phyloP scores from a whole-genome alignment of 1,140 invertebrate genomes.

The Drosophila quadrilineata region DNA sequence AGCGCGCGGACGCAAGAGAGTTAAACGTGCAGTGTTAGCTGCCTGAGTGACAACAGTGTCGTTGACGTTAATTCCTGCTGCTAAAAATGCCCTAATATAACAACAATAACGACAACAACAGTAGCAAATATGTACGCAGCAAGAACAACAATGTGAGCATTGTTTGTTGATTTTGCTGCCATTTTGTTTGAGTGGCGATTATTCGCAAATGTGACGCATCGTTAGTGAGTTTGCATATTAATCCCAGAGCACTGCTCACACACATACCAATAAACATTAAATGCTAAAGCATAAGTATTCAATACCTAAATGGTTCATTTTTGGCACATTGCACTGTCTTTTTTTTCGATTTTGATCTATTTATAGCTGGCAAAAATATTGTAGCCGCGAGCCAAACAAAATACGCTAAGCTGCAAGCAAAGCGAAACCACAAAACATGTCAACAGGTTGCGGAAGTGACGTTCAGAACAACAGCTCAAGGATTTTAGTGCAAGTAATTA shows the following conservation, averaged over 20 bases:
- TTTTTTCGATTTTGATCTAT: constrained; percentile 56
- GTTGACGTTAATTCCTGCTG: constrained; percentile 2
- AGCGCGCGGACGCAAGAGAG: constrained; percentile 50
- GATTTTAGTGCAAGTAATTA: constrained; percentile 42
- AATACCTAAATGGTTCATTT: constrained; percentile 21
- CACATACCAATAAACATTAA: not conserved
- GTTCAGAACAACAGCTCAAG: constrained; percentile 36
- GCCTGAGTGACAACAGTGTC: not conserved
- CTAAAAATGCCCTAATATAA: constrained; percentile 22
- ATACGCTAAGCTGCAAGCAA: constrained; percentile 13
- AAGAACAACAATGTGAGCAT: constrained; percentile 31
- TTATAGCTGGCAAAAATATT: constrained; percentile 48
- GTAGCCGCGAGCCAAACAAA: constrained; percentile 31
- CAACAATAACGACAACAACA: too few relatives aligned
- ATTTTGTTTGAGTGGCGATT: constrained; percentile 4
- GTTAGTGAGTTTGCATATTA: constrained; percentile 12
- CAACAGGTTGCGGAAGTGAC: constrained; percentile 76
- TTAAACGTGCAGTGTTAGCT: constrained; percentile 35
- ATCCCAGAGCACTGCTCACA: not conserved
- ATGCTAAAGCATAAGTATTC: not conserved
- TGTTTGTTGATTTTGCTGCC: constrained; percentile 3
- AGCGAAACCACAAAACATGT: constrained; percentile 45
- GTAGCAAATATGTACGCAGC: too few relatives aligned
- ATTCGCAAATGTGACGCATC: constrained; percentile 20
- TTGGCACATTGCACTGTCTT: constrained; percentile 71